Evolutionary conservation across 23 tunicate genomes (phyloP).

Genomic region (Trididemnum clinides): DNA sequence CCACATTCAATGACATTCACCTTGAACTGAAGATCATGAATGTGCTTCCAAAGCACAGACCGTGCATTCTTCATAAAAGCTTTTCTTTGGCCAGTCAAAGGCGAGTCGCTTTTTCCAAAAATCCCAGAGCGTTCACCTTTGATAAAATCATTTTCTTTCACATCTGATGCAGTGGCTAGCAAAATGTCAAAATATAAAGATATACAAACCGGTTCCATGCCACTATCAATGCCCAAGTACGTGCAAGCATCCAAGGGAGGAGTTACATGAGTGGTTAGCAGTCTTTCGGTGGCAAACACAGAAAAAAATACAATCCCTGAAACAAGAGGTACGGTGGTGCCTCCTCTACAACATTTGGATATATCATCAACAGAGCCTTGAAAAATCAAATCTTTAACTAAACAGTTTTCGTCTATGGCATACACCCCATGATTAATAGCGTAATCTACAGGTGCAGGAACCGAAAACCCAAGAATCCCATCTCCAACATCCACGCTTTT

Average conservation of each 20-base stretch:
- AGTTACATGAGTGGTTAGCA: slow-evolving; percentile 67
- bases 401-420: slow-evolving; percentile 36
- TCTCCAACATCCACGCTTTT: slow-evolving; percentile 24
- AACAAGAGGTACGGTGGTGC: slow-evolving; percentile 53
- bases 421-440: slow-evolving; percentile 90
- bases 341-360: neutral
- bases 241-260: slow-evolving; percentile 92
- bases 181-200: slow-evolving; percentile 90
- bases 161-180: slow-evolving; percentile 63
- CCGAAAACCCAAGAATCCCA: slow-evolving; percentile 66
- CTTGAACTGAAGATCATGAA: slow-evolving; percentile 39
- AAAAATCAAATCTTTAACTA: slow-evolving; percentile 54
- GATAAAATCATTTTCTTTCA: slow-evolving; percentile 67
- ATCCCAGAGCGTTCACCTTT: slow-evolving; percentile 62
- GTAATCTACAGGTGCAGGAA: slow-evolving; percentile 60
- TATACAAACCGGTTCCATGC: slow-evolving; percentile 71
- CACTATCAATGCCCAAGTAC: slow-evolving; percentile 87
- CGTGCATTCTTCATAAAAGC: slow-evolving; percentile 62
- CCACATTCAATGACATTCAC: slow-evolving; percentile 37
- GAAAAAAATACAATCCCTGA: slow-evolving; percentile 89
- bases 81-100: neutral
- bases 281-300: slow-evolving; percentile 57
- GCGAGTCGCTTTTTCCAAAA: slow-evolving; percentile 42
- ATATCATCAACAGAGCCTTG: slow-evolving; percentile 57
- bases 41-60: slow-evolving; percentile 64